These are phyloP conservation scores for Protaetia brevitarsis DNA, from an alignment of 1,140 invertebrate species.

Conservation along the genomic window DNA sequence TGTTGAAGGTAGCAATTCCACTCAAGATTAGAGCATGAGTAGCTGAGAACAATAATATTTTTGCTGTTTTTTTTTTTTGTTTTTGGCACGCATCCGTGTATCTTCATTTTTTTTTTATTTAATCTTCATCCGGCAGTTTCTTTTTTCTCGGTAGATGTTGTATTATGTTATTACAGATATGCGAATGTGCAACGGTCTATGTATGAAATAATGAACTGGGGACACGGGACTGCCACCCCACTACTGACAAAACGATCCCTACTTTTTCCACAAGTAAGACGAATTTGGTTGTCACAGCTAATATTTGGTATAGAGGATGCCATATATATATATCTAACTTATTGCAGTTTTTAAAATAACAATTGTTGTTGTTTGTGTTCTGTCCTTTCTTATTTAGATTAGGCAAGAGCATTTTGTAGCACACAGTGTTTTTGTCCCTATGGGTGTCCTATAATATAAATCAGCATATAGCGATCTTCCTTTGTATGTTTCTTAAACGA, in stretches of 20 bases:
- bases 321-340: no score
- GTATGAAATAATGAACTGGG: constrained; percentile 75
- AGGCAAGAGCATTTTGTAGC: no score
- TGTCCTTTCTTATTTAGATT: no score
- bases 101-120: constrained; percentile 20
- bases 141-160: constrained; percentile 29
- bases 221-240: constrained; percentile 54
- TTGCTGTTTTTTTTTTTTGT: not conserved
- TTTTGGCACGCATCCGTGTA: not conserved
- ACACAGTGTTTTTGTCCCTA: no score
- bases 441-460: no score
- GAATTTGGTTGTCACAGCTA: constrained; percentile 28
- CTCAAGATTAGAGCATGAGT: no score
- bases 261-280: constrained; percentile 27
- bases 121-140: constrained; percentile 6
- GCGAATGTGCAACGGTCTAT: constrained; percentile 69
- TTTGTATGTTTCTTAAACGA: no score
- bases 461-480: no score
- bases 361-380: constrained; percentile 1
- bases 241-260: constrained; percentile 19
- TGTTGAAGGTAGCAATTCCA: constrained; percentile 66
- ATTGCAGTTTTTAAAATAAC: no score
- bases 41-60: no score
- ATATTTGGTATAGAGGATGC: constrained; percentile 33
- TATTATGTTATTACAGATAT: constrained; percentile 59